phyloP scores from a whole-genome alignment of 2,113 vertebrate genomes.

The cattle (Bos taurus) region ARS-UCD2.0 NC_037331.1:102377001-102377500 shows the following conservation, averaged over 20 bases:
- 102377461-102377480: not conserved
- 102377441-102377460: not conserved
- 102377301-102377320: slow-evolving; percentile 93
- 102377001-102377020: not conserved
- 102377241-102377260: not conserved
- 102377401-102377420: not conserved
- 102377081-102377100: not conserved
- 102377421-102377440: not conserved
- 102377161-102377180: accelerated
- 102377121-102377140: not conserved
- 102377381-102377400: not conserved
- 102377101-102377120: not conserved
- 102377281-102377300: slow-evolving; percentile 95
- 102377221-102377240: not conserved
- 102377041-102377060: not conserved
- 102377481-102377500: not conserved
- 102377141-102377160: not conserved
- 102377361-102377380: slow-evolving; percentile 88
- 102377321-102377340: slow-evolving; percentile 92
- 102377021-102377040: not conserved
- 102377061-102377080: not conserved
- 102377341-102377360: slow-evolving; percentile 98
- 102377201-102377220: accelerated
- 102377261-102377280: slow-evolving; percentile 90
- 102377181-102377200: accelerated